These are phyloP conservation scores for Netelia fuscicornis DNA, from an alignment of 2,888 invertebrate genomes.

Conservation along the genomic window DNA sequence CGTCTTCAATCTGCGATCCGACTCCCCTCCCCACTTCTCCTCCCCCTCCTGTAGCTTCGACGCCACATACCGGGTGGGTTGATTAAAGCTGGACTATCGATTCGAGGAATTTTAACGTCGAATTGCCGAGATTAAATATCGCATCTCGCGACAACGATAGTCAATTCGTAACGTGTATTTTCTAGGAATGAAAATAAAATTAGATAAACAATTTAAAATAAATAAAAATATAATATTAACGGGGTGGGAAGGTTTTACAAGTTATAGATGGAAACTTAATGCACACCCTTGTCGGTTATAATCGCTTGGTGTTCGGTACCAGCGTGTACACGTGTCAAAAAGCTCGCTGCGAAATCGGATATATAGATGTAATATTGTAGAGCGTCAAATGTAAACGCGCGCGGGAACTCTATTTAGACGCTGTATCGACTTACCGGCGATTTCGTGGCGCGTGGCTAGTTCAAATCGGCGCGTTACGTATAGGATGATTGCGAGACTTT, in stretches of 20 bases:
- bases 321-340: conserved; percentile 38
- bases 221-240: no score
- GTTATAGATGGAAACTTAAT: no score
- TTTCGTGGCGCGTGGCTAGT: conserved; percentile 38
- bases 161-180: no score
- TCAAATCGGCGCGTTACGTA: conserved; percentile 31
- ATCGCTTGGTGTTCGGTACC: no score
- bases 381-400: conserved; percentile 20
- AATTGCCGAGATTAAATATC: background rate
- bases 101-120: background rate
- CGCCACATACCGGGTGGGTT: conserved; percentile 60
- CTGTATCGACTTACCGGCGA: conserved; percentile 9
- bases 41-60: conserved; percentile 28
- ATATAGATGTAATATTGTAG: conserved; percentile 1
- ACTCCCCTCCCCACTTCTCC: conserved; percentile 37
- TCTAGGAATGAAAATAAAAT: no score
- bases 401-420: conserved; percentile 23
- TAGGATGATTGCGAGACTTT: background rate
- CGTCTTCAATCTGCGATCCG: conserved; percentile 16
- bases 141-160: background rate
- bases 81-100: conserved; percentile 46
- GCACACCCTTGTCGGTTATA: no score
- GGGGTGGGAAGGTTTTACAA: no score
- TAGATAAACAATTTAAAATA: no score
- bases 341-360: background rate